Evolutionary conservation across 2,797 vertebrate genomes (phyloP).

Genomic region (Clarias laeviceps): DNA sequence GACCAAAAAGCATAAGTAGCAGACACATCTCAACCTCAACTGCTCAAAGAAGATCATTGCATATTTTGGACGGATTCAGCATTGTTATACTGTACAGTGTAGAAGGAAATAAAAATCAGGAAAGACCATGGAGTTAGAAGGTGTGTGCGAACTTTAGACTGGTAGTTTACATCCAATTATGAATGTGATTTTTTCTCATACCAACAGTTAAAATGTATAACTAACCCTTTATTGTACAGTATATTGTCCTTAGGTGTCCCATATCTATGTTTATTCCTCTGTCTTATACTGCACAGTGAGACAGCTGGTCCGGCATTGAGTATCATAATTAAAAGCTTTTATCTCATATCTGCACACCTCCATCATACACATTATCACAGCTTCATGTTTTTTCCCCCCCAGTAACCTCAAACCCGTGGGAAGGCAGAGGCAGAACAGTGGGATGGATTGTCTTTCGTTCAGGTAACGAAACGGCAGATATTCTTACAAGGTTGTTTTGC

Average conservation of each 20-base stretch:
- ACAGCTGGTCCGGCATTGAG: not conserved
- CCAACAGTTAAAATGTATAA: not conserved
- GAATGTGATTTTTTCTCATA: too few species aligned
- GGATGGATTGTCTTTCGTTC: not conserved
- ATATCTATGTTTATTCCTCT: not conserved
- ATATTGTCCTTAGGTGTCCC: not conserved
- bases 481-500: not conserved
- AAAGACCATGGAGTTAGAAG: too few species aligned
- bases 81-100: too few species aligned
- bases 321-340: not conserved
- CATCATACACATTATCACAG: not conserved
- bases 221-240: not conserved
- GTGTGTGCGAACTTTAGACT: too few species aligned
- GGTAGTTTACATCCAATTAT: too few species aligned
- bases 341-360: not conserved
- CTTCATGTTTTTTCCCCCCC: not conserved
- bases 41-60: too few species aligned
- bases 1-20: too few species aligned
- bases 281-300: not conserved
- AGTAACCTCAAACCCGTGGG: too few species aligned
- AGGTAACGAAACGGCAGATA: not conserved
- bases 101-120: too few species aligned
- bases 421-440: not conserved
- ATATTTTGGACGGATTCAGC: too few species aligned
- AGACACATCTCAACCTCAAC: too few species aligned